phyloP scores from a whole-genome alignment of 1,140 invertebrate genomes.

The Scaptomyza graminum region DNA sequence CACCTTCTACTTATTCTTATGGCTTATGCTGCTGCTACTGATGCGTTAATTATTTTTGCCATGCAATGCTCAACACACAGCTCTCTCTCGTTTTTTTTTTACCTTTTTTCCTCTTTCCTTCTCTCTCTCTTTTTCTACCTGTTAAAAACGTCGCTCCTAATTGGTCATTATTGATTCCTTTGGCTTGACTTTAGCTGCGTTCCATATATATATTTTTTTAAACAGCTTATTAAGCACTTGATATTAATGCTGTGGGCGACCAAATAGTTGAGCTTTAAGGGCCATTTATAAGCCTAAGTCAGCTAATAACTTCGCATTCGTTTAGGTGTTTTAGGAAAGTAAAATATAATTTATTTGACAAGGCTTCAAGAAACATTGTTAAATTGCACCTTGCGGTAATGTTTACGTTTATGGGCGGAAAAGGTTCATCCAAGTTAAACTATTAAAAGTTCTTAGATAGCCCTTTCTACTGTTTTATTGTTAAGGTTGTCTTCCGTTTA shows the following conservation, averaged over 20 bases:
- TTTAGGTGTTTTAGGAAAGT: neutral
- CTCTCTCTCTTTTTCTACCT: neutral
- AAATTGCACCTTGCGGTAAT: too few relatives aligned
- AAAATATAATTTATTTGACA: too few relatives aligned
- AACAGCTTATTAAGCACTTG: conserved; percentile 37
- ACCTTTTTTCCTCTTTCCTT: too few relatives aligned
- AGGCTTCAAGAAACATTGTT: too few relatives aligned
- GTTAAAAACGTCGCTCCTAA: conserved; percentile 20
- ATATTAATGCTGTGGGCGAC: conserved; percentile 27
- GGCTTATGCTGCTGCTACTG: conserved; percentile 10
- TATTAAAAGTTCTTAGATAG: too few relatives aligned
- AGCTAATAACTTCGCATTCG: neutral
- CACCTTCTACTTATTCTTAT: neutral
- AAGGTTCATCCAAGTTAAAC: too few relatives aligned
- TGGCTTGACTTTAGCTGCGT: neutral
- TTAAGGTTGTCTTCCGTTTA: neutral
- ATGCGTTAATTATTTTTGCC: conserved; percentile 46
- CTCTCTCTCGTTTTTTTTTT: neutral
- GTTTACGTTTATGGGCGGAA: too few relatives aligned
- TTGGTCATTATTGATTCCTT: conserved; percentile 47
- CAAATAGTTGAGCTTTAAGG: conserved; percentile 2
- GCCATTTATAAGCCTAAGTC: neutral
- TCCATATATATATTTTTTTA: conserved; percentile 11
- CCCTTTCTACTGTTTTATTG: too few relatives aligned
- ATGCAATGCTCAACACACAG: conserved; percentile 12